Evolutionary conservation across 1,140 invertebrate genomes (phyloP).

Genomic region (Drosophila varians): DNA sequence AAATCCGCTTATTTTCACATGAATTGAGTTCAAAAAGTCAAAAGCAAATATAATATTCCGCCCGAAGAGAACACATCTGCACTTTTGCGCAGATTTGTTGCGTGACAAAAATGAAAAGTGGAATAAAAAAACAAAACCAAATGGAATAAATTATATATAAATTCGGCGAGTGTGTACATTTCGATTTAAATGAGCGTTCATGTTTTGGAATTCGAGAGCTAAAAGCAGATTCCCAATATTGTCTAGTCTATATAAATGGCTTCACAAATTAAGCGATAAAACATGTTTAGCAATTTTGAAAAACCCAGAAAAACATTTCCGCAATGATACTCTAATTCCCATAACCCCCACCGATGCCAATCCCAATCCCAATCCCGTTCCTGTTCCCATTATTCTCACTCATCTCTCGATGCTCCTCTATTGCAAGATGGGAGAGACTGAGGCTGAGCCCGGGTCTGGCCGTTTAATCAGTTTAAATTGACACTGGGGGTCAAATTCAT

Average conservation of each 20-base stretch:
- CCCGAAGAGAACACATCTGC: slow-evolving; percentile 33
- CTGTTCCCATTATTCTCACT: slow-evolving; percentile 2
- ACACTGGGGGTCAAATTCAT: slow-evolving; percentile 82
- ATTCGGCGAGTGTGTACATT: slow-evolving; percentile 22
- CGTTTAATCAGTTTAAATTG: slow-evolving; percentile 80
- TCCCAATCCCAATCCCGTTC: not conserved
- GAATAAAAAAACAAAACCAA: slow-evolving; percentile 9
- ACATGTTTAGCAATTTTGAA: slow-evolving; percentile 39
- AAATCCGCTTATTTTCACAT: slow-evolving; percentile 59
- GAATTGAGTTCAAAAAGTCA: slow-evolving; percentile 46
- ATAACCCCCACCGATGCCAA: not conserved
- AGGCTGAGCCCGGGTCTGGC: slow-evolving; percentile 50
- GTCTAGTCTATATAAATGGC: slow-evolving; percentile 32
- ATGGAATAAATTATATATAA: slow-evolving; percentile 37
- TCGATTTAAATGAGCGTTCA: slow-evolving; percentile 47
- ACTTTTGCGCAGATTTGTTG: slow-evolving; percentile 40
- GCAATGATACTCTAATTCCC: slow-evolving; percentile 1
- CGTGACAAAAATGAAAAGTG: slow-evolving; percentile 46
- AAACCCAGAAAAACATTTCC: not conserved
- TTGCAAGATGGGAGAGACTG: not conserved
- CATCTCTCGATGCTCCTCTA: not conserved
- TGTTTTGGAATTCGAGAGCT: slow-evolving; percentile 33
- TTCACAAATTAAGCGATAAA: slow-evolving; percentile 61
- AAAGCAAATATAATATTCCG: slow-evolving; percentile 45
- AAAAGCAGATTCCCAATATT: slow-evolving; percentile 16